phyloP scores from a whole-genome alignment of 2,888 invertebrate genomes.

The Tetragnatha montana region DNA sequence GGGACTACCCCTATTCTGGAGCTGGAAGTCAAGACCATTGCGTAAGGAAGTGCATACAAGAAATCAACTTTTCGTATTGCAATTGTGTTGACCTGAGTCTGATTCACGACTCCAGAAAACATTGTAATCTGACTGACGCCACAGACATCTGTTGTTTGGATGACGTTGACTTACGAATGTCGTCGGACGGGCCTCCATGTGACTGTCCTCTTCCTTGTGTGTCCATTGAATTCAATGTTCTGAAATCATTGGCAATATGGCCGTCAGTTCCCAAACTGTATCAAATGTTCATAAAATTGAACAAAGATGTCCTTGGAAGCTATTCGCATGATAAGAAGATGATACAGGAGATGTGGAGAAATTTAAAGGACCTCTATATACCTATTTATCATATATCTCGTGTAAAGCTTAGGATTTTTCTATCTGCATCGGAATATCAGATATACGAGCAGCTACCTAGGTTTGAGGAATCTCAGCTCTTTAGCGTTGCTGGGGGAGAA shows the following conservation, averaged over 20 bases:
- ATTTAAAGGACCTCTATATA: neutral
- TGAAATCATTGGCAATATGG: neutral
- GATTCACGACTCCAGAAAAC: neutral
- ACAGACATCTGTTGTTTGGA: constrained; percentile 13
- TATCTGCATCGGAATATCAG: neutral
- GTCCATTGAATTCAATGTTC: neutral
- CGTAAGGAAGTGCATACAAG: constrained; percentile 21
- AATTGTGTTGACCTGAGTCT: constrained; percentile 19
- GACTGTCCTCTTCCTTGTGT: constrained; percentile 21
- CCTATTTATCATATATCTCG: neutral
- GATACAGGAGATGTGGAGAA: too few relatives aligned
- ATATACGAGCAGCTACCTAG: constrained; percentile 25
- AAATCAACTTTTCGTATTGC: neutral
- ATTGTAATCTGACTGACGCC: constrained; percentile 6
- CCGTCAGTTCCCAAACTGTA: neutral
- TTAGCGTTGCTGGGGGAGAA: constrained; percentile 42
- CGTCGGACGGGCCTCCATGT: neutral
- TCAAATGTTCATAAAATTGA: neutral
- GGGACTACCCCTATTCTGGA: neutral
- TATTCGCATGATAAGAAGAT: neutral
- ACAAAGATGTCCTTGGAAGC: neutral
- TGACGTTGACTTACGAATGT: neutral
- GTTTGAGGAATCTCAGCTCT: constrained; percentile 38
- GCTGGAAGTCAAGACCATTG: neutral
- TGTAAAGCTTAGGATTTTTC: constrained; percentile 21